A percentile compares a stretch with the other conserved stretches of the same genome.
phyloP scores from a whole-genome alignment of 2,888 invertebrate species.

The Torymus tubicola region DNA sequence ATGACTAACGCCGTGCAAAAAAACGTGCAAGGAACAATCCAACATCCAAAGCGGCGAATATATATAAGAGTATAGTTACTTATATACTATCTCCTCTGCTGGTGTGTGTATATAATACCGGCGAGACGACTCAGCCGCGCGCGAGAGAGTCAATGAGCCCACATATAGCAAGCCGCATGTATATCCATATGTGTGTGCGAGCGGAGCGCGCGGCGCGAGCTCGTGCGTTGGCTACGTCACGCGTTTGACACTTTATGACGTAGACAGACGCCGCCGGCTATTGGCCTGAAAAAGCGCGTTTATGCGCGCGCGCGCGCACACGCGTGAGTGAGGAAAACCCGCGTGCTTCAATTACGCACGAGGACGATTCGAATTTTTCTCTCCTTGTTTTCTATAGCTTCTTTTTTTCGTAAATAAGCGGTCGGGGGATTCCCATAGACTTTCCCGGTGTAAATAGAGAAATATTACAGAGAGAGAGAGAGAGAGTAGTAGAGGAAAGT shows the following conservation, averaged over 20 bases:
- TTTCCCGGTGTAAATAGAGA: neutral
- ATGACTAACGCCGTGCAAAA: too few species aligned
- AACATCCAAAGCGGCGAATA: too few species aligned
- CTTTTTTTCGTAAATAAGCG: slow-evolving; percentile 12
- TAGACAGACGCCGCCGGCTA: slow-evolving; percentile 53
- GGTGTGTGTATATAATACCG: neutral
- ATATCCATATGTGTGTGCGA: too few species aligned
- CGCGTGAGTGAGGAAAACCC: slow-evolving; percentile 24
- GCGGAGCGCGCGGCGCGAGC: too few species aligned
- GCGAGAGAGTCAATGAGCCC: slow-evolving; percentile 45
- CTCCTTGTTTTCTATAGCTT: neutral
- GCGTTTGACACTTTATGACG: slow-evolving; percentile 31
- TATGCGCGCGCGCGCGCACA: too few species aligned
- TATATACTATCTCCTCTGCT: neutral
- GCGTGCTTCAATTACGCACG: slow-evolving; percentile 26
- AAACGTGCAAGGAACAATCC: too few species aligned
- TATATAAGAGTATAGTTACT: too few species aligned
- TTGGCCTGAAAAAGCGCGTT: slow-evolving; percentile 26
- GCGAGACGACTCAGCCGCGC: neutral
- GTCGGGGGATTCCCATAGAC: too few species aligned
- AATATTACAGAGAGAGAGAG: too few species aligned
- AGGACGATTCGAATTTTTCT: neutral
- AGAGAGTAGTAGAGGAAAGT: neutral
- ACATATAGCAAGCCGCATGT: neutral
- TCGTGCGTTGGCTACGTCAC: slow-evolving; percentile 26